These are phyloP conservation scores for Nymphalis polychloros DNA, from an alignment of 2,888 invertebrate species.

Conservation along the genomic window DNA sequence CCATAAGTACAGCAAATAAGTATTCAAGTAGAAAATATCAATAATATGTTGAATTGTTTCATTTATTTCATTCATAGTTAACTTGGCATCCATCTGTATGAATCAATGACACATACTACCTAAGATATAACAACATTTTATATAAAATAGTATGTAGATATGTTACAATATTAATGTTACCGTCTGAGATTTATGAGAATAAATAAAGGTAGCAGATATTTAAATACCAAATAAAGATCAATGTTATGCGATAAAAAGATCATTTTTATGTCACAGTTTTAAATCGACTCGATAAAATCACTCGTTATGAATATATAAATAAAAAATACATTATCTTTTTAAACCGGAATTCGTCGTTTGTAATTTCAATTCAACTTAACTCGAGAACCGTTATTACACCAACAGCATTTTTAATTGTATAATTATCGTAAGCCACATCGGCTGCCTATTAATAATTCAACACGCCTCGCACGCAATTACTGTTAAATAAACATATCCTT, in stretches of 20 bases:
- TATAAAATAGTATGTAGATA: too few relatives aligned
- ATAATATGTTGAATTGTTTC: background rate
- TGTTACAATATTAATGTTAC: too few relatives aligned
- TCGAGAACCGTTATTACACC: conserved; percentile 31
- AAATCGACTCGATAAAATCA: conserved; percentile 17
- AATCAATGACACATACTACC: background rate
- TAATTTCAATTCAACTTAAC: conserved; percentile 28
- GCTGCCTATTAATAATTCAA: conserved; percentile 41
- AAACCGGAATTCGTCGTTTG: conserved; percentile 25
- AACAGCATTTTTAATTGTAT: conserved; percentile 36
- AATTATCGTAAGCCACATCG: conserved; percentile 35
- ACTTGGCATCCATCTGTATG: background rate
- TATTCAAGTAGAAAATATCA: background rate
- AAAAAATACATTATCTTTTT: conserved; percentile 13
- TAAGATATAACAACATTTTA: too few relatives aligned
- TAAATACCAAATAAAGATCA: conserved; percentile 2
- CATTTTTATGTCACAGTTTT: conserved; percentile 9
- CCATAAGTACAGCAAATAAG: background rate
- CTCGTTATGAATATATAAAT: conserved; percentile 19
- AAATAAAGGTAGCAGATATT: background rate
- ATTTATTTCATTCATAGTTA: background rate
- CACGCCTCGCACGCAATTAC: conserved; percentile 35
- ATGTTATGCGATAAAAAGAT: background rate
- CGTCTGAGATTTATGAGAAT: background rate
- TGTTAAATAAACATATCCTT: conserved; percentile 37